Evolutionary conservation across 2,888 invertebrate genomes (phyloP).

Genomic region (Cheilosia scutellata): DNA sequence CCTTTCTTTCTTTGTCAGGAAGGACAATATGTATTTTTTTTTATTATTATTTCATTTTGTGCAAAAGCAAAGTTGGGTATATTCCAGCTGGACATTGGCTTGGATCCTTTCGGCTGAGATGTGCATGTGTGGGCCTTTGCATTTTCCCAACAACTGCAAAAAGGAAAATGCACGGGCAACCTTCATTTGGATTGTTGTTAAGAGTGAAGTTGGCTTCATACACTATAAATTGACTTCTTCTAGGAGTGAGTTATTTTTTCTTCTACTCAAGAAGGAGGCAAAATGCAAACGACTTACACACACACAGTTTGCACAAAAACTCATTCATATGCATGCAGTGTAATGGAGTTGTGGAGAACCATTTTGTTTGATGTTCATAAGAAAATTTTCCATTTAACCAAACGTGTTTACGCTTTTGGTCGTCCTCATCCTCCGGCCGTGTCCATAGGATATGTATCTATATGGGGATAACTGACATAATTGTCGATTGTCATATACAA

Average conservation of each 20-base stretch:
- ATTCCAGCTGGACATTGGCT: constrained; percentile 57
- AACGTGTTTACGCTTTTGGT: constrained; percentile 59
- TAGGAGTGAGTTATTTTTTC: constrained; percentile 6
- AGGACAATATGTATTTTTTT: constrained; percentile 46
- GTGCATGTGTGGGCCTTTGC: constrained; percentile 45
- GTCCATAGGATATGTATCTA: constrained; percentile 37
- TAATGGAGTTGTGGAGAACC: constrained; percentile 63
- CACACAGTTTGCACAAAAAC: constrained; percentile 30
- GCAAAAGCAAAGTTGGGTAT: constrained; percentile 48
- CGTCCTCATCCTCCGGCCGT: constrained; percentile 3
- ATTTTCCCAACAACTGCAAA: constrained; percentile 32
- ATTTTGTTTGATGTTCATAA: constrained; percentile 69
- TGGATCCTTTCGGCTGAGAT: constrained; percentile 2
- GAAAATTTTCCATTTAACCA: constrained; percentile 66
- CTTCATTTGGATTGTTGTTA: constrained; percentile 19
- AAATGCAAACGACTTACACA: constrained; percentile 21
- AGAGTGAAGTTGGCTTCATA: constrained; percentile 47
- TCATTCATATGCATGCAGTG: constrained; percentile 64
- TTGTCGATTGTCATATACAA: constrained; percentile 35
- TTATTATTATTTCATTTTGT: constrained; percentile 25
- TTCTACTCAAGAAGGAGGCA: constrained; percentile 7
- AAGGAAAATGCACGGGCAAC: constrained; percentile 28
- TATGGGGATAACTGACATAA: constrained; percentile 37
- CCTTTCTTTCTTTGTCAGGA: constrained; percentile 45
- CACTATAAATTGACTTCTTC: constrained; percentile 57